Base-by-base conservation (phyloP, 2,797 vertebrate genomes). In the Chlorospingus flavigularis region DNA sequence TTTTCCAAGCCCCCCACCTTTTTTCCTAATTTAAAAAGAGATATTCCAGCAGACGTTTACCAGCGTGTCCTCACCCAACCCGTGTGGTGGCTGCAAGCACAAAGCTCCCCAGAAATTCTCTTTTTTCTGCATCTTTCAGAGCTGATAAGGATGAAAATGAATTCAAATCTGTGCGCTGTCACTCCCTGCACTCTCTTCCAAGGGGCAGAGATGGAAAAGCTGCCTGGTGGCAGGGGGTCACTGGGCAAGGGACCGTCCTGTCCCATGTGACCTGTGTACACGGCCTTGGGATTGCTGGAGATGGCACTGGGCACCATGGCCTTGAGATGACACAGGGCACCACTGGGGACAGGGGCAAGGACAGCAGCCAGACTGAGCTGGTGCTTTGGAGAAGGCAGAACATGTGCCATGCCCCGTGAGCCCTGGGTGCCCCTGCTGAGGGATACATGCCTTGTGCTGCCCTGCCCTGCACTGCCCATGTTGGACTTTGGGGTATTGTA, bases 31-130 rank as follows among this genome's bases (percentile, higher is more conserved):
- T 94, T 91, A 84, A 94, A 90, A 94, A 58, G 92, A 92, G 92
- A 30, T 66, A 73, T 94, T 97, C 94, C 92, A 90, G 86, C 92
- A 88, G 61, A 67, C 55, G 20, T 81, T 76, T 75, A 79, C 53
- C 58, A 83, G 75, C 11, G 4, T 80, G 65, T 89, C 89, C 83
- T 88, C 71, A 53, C 70, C 84, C 95, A 95, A 85, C 70, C 67
- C 18, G 26, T 15, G 31, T 60, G 75, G 66, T 39, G 68, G 75
- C 85, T 88, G 78, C 14, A 16, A 67, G 58, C 78, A 65, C 53
- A 88, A 50, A 72, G 81, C 85, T 74, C 48, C 58, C 68, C 8
- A 63, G 61, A 55, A 18, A 13, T 42, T 76, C 79, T 86, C 72
- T 94, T 76, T 54, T 28, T 72, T 40, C 71, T 87, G 39, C 54